A percentile compares a stretch with the other conserved stretches of the same genome.
Conservation (phyloP, 30 jellyfish, hydroid and myxozoan genomes). For the Catostylus mosaicus region DNA sequence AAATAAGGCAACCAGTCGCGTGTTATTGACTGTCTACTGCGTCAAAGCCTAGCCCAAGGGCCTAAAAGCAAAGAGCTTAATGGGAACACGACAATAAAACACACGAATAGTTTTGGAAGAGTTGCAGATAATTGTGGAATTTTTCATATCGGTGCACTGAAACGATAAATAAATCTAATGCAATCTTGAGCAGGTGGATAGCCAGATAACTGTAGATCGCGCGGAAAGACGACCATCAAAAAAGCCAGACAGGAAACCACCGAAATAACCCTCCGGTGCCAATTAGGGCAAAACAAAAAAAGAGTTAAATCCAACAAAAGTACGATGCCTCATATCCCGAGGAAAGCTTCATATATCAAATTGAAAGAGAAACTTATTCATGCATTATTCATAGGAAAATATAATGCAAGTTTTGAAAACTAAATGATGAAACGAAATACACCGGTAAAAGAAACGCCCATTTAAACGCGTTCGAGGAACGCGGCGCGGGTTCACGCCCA, state of each 20-base stretch:
- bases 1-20: neutral
- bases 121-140: no score
- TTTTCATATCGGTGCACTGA: neutral
- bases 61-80: no score
- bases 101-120: no score
- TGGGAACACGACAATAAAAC: no score
- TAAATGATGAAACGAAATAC: no score
- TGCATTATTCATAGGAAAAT: no score
- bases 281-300: neutral
- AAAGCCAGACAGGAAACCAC: slow-evolving; percentile 14
- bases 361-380: no score
- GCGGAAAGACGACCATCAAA: neutral
- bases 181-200: neutral
- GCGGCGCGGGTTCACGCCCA: slow-evolving; percentile 21
- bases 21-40: no score
- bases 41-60: no score
- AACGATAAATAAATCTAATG: neutral
- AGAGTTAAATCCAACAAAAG: neutral
- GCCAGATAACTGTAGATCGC: neutral
- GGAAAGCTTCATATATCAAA: neutral
- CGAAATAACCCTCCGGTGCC: neutral
- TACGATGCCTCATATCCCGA: neutral
- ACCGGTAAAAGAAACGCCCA: slow-evolving; percentile 24
- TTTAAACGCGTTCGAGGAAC: neutral
- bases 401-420: no score